Conservation (phyloP, 2,797 vertebrate species). For the Sebastiscus tertius region DNA sequence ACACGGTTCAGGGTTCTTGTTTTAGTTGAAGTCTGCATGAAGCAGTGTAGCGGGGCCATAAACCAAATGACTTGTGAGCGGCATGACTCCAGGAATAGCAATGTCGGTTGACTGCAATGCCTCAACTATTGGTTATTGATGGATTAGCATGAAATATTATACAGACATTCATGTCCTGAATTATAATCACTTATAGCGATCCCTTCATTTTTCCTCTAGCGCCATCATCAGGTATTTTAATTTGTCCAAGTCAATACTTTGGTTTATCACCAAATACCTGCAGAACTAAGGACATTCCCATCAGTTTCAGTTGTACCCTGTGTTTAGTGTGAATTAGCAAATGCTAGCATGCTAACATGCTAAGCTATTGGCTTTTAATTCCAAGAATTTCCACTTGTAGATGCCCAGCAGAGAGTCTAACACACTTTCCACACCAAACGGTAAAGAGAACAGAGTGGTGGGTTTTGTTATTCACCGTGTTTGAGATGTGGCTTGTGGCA, state of each 20-base stretch:
- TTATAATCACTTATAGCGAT: background rate
- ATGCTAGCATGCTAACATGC: background rate
- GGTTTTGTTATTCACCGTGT: no score
- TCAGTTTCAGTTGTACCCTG: background rate
- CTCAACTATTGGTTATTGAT: background rate
- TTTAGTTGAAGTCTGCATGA: conserved; percentile 1
- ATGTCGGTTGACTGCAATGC: background rate
- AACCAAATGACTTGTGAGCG: background rate
- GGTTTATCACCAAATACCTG: background rate
- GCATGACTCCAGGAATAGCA: background rate
- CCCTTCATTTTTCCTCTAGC: background rate
- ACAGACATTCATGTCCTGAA: background rate
- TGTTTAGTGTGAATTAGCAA: background rate
- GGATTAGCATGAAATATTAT: background rate
- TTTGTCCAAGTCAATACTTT: background rate
- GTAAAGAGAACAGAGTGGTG: no score
- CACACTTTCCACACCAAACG: no score
- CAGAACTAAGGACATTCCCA: background rate
- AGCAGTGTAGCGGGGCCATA: background rate
- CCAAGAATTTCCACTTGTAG: no score
- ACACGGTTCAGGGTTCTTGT: background rate
- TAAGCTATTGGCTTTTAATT: background rate
- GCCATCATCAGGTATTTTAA: background rate
- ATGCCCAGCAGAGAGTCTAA: background rate
- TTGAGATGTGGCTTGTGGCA: no score